Conservation (phyloP, 2,888 invertebrate genomes). For the Trachelus troglodyta region DNA sequence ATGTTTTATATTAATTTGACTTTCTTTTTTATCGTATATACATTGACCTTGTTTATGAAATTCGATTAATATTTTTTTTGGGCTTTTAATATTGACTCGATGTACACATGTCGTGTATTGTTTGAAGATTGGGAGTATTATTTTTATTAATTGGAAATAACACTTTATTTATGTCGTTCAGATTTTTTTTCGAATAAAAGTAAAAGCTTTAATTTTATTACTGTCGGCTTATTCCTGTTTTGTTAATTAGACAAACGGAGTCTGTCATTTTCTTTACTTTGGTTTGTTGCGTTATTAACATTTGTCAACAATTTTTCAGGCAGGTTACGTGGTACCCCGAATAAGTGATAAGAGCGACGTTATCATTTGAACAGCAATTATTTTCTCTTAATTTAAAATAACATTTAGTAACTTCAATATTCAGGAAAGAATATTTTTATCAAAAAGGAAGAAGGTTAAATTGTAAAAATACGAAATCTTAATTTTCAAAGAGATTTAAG, state of each 20-base stretch:
- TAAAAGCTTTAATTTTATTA: background rate
- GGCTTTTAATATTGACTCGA: too few species aligned
- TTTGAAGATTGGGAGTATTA: too few species aligned
- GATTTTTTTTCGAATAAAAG: background rate
- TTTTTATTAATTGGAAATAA: background rate
- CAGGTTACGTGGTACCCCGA: background rate
- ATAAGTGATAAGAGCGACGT: background rate
- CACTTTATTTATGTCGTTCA: background rate
- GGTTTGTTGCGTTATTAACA: background rate
- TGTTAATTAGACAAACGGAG: background rate
- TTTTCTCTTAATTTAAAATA: background rate
- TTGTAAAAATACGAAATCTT: too few species aligned
- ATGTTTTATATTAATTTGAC: conserved; percentile 16
- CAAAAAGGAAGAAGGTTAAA: background rate
- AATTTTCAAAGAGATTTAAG: background rate
- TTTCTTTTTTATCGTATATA: too few species aligned
- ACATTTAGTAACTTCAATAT: background rate
- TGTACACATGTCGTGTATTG: too few species aligned
- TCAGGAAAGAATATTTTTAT: background rate
- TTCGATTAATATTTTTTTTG: too few species aligned
- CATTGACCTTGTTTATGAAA: too few species aligned
- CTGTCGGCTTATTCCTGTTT: background rate
- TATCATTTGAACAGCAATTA: background rate
- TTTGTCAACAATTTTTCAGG: background rate
- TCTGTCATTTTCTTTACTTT: background rate